A percentile compares a stretch with the other conserved stretches of the same genome.
phyloP scores from a whole-genome alignment of 1,140 invertebrate species.

The Zaprionus ghesquierei region DNA sequence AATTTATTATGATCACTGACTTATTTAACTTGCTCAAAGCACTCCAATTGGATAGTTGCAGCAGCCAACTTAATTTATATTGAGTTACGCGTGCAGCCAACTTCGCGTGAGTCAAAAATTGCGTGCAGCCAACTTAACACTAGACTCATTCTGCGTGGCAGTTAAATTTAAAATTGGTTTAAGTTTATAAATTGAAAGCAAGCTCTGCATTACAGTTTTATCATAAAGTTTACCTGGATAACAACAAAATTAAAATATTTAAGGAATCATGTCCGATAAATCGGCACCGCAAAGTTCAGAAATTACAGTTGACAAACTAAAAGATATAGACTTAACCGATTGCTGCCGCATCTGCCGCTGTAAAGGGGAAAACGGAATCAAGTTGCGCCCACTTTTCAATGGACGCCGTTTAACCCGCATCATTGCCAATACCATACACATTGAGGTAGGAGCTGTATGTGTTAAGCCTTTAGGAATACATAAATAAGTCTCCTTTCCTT shows the following conservation, averaged over 20 bases:
- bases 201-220: neutral
- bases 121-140: conserved; percentile 9
- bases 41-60: conserved; percentile 6
- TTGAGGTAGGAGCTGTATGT: conserved; percentile 6
- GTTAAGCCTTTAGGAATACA: neutral
- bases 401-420: conserved; percentile 28
- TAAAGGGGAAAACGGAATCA: conserved; percentile 8
- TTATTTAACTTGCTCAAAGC: neutral
- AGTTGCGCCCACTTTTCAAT: conserved; percentile 33
- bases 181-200: neutral
- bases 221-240: neutral
- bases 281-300: neutral
- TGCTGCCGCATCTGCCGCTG: conserved; percentile 31
- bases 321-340: conserved; percentile 24
- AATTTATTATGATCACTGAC: neutral
- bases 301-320: conserved; percentile 11
- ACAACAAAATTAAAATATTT: conserved; percentile 11
- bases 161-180: neutral
- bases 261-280: conserved; percentile 8
- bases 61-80: conserved; percentile 27
- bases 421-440: conserved; percentile 31
- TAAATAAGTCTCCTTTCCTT: neutral
- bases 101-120: neutral
- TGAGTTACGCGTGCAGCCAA: conserved; percentile 8
- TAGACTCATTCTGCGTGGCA: neutral